Evolutionary conservation across 1,140 invertebrate species (phyloP).

Genomic region (Rhopalosiphum maidis): DNA sequence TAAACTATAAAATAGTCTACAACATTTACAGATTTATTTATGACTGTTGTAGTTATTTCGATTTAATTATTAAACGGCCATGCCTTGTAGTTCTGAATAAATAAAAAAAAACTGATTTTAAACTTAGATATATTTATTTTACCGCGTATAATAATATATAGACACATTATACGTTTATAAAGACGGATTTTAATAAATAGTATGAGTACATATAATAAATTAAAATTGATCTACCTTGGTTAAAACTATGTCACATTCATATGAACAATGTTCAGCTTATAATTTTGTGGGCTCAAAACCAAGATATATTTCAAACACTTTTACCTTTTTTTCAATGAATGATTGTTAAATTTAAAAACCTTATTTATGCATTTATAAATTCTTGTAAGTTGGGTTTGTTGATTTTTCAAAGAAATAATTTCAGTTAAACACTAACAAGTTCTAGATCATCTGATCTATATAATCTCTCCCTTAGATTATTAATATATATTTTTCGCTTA

Average conservation of each 20-base stretch:
- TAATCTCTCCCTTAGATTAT: too few relatives aligned
- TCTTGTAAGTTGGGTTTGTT: neutral
- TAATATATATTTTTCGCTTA: too few relatives aligned
- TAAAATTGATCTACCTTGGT: too few relatives aligned
- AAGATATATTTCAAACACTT: neutral
- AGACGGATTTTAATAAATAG: neutral
- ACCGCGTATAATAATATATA: neutral
- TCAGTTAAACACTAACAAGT: neutral
- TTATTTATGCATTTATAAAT: neutral
- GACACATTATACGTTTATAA: neutral
- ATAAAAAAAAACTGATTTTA: neutral
- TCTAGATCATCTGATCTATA: neutral
- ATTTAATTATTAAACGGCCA: neutral
- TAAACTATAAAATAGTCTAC: conserved; percentile 36
- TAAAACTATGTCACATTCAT: neutral
- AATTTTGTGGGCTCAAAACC: neutral
- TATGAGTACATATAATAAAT: too few relatives aligned
- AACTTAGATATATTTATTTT: neutral
- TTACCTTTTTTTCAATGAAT: neutral
- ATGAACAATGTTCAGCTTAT: neutral
- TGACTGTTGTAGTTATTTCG: neutral
- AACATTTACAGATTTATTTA: neutral
- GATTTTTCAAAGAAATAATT: neutral
- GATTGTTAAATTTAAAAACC: neutral
- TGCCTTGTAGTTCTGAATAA: neutral